Base-by-base conservation (phyloP, 1,140 invertebrate genomes). In the Linepithema humile region DNA sequence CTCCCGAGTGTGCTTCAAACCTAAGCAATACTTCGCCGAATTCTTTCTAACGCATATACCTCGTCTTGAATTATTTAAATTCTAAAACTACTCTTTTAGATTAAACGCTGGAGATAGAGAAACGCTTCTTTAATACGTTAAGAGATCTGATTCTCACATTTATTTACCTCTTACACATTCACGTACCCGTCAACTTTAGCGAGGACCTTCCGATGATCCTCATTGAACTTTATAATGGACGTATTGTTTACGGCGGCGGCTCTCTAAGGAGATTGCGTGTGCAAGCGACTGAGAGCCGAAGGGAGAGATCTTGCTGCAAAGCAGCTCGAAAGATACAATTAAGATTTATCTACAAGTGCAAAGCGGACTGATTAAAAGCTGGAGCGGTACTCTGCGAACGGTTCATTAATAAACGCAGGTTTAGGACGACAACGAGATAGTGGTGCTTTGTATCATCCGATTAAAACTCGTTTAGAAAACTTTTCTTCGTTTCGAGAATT, bases 301-400 rank as follows among this genome's bases (percentile, higher is more conserved):
- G 80, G 23, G 23, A 55, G 72, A 67, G 32, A 26, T 50, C 35
- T 65, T 64, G 48, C 40, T 55, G 64, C 78, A 73, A 87, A 83
- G 65, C 70, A 72, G 82, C 82, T 72, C 85, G 80, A 87, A 87
- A 87, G 86, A 87, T 77, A 84, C 85, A 87, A 87, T 87, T 87
- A 87, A 87, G 86, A 87, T 87, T 87, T 87, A 87, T 87, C 72
- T 87, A 78, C 38, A 40, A 72, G 64, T 43, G 80, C 78, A 72
- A 70, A 72, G 57, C 82, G 86, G 72, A 87, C 50, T 87, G 86
- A 87, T 87, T 87, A 86, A 87, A 87, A 84, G 86, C 83, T 69
- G 43, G 64, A 77, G 60, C 55, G 32, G 50, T 50, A 48, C 53
- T 87, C 85, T 74, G 38, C 67, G 84, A 85, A 87, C 65, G 48